A percentile compares a stretch with the other conserved stretches of the same genome.
Conservation (phyloP, 1,140 invertebrate species). For the Zophobas atratus region DNA sequence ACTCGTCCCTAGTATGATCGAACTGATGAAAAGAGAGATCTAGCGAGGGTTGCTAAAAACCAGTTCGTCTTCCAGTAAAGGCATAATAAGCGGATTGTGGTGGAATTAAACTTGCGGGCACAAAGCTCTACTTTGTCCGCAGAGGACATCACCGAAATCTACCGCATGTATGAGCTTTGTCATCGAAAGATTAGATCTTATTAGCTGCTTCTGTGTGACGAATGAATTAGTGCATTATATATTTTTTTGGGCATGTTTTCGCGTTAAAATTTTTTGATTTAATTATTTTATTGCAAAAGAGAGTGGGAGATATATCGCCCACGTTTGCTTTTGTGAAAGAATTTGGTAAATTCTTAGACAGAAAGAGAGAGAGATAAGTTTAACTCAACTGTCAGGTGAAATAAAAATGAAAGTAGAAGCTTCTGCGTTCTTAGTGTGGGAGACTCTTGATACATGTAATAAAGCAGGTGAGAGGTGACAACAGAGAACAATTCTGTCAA, state of each 20-base stretch:
- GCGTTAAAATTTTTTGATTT: too few relatives aligned
- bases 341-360: too few relatives aligned
- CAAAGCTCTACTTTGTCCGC: constrained; percentile 55
- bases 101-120: constrained; percentile 53
- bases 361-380: too few relatives aligned
- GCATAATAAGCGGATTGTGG: constrained; percentile 57
- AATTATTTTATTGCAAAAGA: too few relatives aligned
- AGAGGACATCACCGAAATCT: constrained; percentile 49
- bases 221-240: neutral
- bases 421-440: too few relatives aligned
- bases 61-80: constrained; percentile 36
- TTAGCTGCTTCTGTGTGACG: constrained; percentile 40
- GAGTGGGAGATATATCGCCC: too few relatives aligned
- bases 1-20: neutral
- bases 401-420: too few relatives aligned
- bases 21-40: neutral
- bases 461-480: too few relatives aligned
- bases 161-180: constrained; percentile 39
- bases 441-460: too few relatives aligned
- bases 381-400: too few relatives aligned
- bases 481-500: too few relatives aligned
- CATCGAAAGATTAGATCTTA: constrained; percentile 56
- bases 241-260: neutral
- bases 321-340: too few relatives aligned
- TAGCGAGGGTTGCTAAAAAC: neutral